Evolutionary conservation across 2,797 vertebrate genomes (phyloP), one percentile per base, ranked within the genome.

Genomic region (Poeciliopsis presidionis): DNA sequence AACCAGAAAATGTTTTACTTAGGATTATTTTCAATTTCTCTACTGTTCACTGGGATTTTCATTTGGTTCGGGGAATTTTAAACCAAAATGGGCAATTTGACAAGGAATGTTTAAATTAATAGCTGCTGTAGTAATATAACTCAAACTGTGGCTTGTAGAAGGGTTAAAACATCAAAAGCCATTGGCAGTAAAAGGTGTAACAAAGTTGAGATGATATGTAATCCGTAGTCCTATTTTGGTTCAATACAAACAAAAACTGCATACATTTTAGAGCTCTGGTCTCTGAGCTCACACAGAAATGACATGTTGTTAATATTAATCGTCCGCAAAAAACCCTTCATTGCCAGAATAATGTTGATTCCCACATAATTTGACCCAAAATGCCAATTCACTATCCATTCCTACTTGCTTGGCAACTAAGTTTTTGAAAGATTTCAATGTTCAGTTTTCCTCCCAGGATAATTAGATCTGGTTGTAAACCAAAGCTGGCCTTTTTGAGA

Each of bases 381-480:
- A 84, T 61, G 76, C 39, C 67, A 71, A 46, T 46, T 43, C 36
- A 53, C 72, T 65, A 28, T 65, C 72, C 55, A 47, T 28, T 2
- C 20, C 73, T 59, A 46, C 70, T 81, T 77, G 78, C 41, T 85
- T 6, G 41, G 36, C 14, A 77, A 45, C 30, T 47, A 45, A 81
- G 14, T 30, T 65, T 84, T 67, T 76, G 67, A 73, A 78, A 78
- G 65, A 89, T 85, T 77, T 25, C 63, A 53, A 13, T 18, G n/a
- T 80, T 82, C 74, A 41, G 76, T 86, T 81, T 75, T 89, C 83
- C 91, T 91, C 87, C 82, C 46, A 84, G 49, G 55, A 84, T 80
- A 88, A 91, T 91, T 88, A 90, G 81, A 81, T 77, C 81, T 80
- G 39, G 76, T 74, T 73, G 51, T 83, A 85, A 88, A 89, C 75